Evolutionary conservation across 2,888 invertebrate genomes (phyloP), one percentile per base, ranked within the genome.

Genomic region (Rhagophthalmus giganteus): DNA sequence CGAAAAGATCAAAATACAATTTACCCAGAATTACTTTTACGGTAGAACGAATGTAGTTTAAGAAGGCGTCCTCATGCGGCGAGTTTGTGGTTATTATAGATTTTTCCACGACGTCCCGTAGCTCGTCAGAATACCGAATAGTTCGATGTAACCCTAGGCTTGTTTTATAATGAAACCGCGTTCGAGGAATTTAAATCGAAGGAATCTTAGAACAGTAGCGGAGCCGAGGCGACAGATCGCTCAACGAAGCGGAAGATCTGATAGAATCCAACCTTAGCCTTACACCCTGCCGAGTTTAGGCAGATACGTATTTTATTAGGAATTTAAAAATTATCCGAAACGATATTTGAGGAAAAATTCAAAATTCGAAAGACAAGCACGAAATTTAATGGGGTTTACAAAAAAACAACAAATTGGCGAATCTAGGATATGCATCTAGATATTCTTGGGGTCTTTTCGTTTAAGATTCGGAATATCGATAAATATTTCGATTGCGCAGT

Each of bases 151-250:
- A 58, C 59, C 62, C 45, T 51, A 59, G 61, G 59, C 58, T 63
- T 59, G 58, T 63, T 62, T 61, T 63, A 62, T 62, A 63, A 62
- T 63, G 64, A 64, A 68, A 65, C 69, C 67, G 69, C 69, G 63
- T 67, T 63, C 62, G 59, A 62, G 71, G 71, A 71, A 71, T 71
- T 61, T 70, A 71, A 71, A 71, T 71, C 67, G 65, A 62, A 66
- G 55, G 62, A 67, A 55, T 57, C 65, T 65, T 61, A 61, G 69
- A 72, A 71, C 72, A 69, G 71, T 71, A 71, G 72, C 71, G 63
- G 65, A 70, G 67, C 57, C 57, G 61, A 72, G 70, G 70, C 66
- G 72, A 72, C 70, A 70, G 63, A 69, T 68, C 62, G 68, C 48
- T 60, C 70, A 66, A 47, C 65, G 61, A 65, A 68, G 67, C 66